phyloP scores from a whole-genome alignment of 2,113 vertebrate species.

The Terrapene triunguis region DNA sequence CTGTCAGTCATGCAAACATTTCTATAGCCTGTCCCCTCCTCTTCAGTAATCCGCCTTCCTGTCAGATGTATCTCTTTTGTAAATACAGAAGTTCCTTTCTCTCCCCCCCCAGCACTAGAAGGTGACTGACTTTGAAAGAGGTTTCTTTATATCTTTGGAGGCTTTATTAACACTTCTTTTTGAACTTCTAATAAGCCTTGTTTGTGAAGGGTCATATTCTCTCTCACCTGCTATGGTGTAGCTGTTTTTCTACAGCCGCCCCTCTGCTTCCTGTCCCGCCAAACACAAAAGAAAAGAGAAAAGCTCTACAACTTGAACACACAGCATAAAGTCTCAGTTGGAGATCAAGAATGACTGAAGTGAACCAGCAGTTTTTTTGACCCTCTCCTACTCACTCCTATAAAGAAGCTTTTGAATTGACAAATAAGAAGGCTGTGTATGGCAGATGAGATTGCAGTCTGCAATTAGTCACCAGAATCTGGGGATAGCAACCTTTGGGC shows the following conservation, averaged over 20 bases:
- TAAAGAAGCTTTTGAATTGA: background rate
- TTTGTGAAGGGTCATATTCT: background rate
- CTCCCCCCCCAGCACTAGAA: background rate
- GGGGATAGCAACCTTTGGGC: fast-evolving
- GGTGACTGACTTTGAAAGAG: background rate
- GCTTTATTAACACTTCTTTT: background rate
- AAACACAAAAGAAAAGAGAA: background rate
- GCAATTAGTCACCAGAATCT: fast-evolving
- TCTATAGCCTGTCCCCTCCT: background rate
- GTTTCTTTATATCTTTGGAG: background rate
- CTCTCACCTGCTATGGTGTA: background rate
- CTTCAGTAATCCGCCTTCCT: background rate
- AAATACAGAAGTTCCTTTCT: background rate
- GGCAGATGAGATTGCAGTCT: background rate
- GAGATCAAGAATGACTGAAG: background rate
- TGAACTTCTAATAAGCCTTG: background rate
- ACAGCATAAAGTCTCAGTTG: background rate
- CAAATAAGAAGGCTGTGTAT: background rate
- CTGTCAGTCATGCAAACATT: slow-evolving; percentile 19
- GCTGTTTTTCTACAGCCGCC: background rate
- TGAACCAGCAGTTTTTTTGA: background rate
- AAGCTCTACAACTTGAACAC: background rate
- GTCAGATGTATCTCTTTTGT: background rate
- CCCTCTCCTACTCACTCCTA: fast-evolving
- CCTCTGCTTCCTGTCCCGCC: background rate